Conservation (phyloP, 2,888 invertebrate genomes). For the Ctena decussata region DNA sequence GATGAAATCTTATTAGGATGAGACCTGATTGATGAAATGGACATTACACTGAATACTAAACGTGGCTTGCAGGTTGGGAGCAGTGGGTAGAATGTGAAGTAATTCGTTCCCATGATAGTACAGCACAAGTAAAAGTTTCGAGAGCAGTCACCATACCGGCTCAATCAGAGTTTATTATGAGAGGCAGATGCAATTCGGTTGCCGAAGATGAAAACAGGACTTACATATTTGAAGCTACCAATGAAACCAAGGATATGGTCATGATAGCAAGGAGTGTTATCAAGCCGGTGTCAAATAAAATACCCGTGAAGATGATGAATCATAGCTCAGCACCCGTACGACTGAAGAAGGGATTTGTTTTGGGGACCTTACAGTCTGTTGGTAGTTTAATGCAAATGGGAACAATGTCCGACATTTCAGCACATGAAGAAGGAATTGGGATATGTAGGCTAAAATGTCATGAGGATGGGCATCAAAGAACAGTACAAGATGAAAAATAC, state of each 20-base stretch:
- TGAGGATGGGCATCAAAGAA: neutral
- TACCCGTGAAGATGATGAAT: neutral
- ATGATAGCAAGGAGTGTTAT: too few relatives aligned
- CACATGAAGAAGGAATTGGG: neutral
- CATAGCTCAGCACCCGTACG: neutral
- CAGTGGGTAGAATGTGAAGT: constrained; percentile 35
- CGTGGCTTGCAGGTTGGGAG: constrained; percentile 17
- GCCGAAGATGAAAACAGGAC: too few relatives aligned
- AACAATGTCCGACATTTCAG: neutral
- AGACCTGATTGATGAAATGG: constrained; percentile 5
- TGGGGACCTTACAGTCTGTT: neutral
- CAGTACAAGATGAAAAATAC: neutral
- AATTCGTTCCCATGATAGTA: neutral
- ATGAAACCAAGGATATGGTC: too few relatives aligned
- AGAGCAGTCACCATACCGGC: constrained; percentile 2
- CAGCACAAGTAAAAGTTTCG: neutral
- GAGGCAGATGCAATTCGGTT: too few relatives aligned
- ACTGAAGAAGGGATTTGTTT: neutral
- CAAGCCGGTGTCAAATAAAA: too few relatives aligned
- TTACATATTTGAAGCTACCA: too few relatives aligned
- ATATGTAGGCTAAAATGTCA: neutral
- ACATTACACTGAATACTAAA: constrained; percentile 28
- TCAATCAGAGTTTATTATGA: too few relatives aligned
- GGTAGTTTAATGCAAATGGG: neutral
- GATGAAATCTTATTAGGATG: neutral